Evolutionary conservation across 1,140 invertebrate species (phyloP), one percentile per base, ranked within the genome.

Genomic region (Drosophila nannoptera): DNA sequence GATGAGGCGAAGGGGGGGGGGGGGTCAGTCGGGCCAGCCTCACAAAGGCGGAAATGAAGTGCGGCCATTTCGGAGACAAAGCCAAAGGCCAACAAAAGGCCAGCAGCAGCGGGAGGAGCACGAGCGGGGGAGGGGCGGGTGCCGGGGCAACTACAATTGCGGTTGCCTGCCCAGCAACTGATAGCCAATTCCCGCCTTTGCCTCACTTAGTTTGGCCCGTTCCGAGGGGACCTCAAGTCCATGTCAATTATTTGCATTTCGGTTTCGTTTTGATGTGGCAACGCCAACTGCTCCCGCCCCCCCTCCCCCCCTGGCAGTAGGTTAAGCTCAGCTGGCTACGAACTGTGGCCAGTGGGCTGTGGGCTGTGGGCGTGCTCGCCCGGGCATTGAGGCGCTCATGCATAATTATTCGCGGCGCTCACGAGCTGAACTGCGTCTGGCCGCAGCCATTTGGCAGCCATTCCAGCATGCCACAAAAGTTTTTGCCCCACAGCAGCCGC

Each of bases 171-270:
- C 35, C 61, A 62, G 54, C 45, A 62, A 48, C 52, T 61, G 35
- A 33, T 42, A 38, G 67, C 54, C 55, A 65, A 70, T 70, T 43
- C 4, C n/a, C n/a, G 11, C 11, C 40, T 60, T 50, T 35, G 32
- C 29, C 22, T 52, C 42, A 7, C 32, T 16, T 35, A 43, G 11
- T 43, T 35, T 58, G 35, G 9, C 12, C 36, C n/a, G 33, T 3
- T 22, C 22, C 22, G 22, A 22, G 22, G 38, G 11, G 5, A 50
- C 42, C 56, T 43, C 31, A 54, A 75, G 58, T 75, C 32, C 64
- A 82, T 67, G 75, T 76, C 78, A 78, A 84, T 83, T 83, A 83
- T 83, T 83, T 83, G 78, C 78, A 84, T 83, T 73, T 70, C 22
- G 50, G 58, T 52, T 68, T 42, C 56, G 31, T 49, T 62, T 60